Evolutionary conservation across 2,113 vertebrate species (phyloP), one percentile per base, ranked within the genome.

Genomic region (Semicossyphus pulcher): DNA sequence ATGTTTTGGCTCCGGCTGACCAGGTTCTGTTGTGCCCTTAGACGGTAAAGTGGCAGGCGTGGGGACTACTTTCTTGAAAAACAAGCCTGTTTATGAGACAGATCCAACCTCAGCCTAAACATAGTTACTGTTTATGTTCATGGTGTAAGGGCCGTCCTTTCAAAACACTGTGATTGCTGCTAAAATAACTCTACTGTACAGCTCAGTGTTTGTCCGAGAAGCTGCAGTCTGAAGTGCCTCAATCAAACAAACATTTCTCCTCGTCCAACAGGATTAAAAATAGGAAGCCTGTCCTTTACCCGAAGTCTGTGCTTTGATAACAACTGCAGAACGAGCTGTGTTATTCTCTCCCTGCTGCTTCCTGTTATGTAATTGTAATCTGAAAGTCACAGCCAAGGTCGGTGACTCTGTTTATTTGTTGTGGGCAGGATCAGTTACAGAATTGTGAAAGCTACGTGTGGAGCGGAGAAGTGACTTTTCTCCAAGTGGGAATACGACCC

Each of bases 301-400:
- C 42, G 21, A 7, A 10, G 23, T 21, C 52, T 42, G 6, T 65
- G 49, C 49, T 82, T 57, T 62, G 39, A 49, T 37, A 32, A 57
- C 21, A 67, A n/a, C 23, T 41, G 29, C 41, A 26, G 69, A 70
- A 62, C 31, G 52, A 75, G 20, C 48, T 7, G 23, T 65, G 42
- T 69, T 65, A 6, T 72, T 81, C 67, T 54, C n/a, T 34, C 75
- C 69, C 59, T 18, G 36, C 58, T 10, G 37, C 73, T 84, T 87
- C 78, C 81, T 90, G 84, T 90, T 86, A 72, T 89, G 73, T 77
- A 66, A 81, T 62, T 63, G 36, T 58, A 74, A 87, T 78, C 76
- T 67, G 45, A 16, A 16, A 52, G 83, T 87, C 60, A 60, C 20
- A 51, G 47, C 59, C 14, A 72, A 85, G 85, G 78, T 87, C 75